Evolutionary conservation across 1,140 invertebrate genomes (phyloP).

Genomic region (Heliconius himera): DNA sequence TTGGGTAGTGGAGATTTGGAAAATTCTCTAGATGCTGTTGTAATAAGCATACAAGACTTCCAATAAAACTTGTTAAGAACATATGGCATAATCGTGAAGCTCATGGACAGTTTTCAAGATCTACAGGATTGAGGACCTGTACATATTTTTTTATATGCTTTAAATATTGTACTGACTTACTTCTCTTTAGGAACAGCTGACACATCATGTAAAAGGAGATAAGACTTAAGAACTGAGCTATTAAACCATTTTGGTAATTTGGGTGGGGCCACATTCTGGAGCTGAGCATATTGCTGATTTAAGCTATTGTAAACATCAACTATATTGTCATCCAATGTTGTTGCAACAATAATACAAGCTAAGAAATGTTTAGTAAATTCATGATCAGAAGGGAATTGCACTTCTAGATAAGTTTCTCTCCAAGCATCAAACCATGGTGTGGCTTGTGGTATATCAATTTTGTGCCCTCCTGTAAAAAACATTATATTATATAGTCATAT

Average conservation of each 20-base stretch:
- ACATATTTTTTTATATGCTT: no score
- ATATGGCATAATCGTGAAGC: no score
- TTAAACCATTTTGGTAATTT: constrained; percentile 96
- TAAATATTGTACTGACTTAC: constrained; percentile 47
- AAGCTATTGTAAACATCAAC: constrained; percentile 89
- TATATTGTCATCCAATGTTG: constrained; percentile 90
- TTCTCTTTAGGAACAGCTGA: constrained; percentile 67
- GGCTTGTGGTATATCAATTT: constrained; percentile 86
- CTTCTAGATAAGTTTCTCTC: constrained; percentile 94
- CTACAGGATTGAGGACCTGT: no score
- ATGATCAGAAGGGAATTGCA: constrained; percentile 95
- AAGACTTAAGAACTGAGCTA: constrained; percentile 92
- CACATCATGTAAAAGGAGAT: constrained; percentile 93
- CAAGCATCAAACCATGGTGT: constrained; percentile 99
- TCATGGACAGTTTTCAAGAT: no score
- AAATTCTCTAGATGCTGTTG: no score
- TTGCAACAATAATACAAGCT: constrained; percentile 94
- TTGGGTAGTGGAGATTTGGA: no score
- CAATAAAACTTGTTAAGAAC: no score
- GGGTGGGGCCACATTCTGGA: constrained; percentile 87
- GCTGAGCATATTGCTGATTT: constrained; percentile 89
- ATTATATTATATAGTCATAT: neutral
- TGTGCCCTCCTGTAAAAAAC: constrained; percentile 72
- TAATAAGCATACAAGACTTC: no score
- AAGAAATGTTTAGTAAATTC: constrained; percentile 97